Evolutionary conservation across 2,113 vertebrate species (phyloP), one percentile per base, ranked within the genome.

Genomic region (Hippocampus abdominalis): DNA sequence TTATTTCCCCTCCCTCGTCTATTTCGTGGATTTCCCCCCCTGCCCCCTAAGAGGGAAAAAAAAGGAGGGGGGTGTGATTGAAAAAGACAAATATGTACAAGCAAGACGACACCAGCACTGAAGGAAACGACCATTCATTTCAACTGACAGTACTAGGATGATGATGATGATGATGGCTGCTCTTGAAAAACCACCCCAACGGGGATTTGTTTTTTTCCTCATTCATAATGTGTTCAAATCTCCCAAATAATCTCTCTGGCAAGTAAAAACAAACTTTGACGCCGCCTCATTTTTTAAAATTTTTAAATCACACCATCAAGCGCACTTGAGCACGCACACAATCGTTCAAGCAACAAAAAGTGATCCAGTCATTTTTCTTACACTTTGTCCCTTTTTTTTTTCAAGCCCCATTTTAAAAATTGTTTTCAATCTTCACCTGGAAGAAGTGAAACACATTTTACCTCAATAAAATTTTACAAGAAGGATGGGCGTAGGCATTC

Each of bases 11-110:
- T 91, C 79, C 81, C 81, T 88, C 87, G 74, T 84, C 78, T 87
- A 81, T 82, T 86, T 83, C 67, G 63, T 84, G 82, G 90, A 32
- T 29, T 18, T n/a, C n/a, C 57, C 27, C 57, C 88, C 92, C 81
- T 86, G 87, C 87, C 92, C 91, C 91, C 92, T 82, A 79, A 80
- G 76, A 81, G 75, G 88, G n/a, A n/a, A 80, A 64, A 40, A 25
- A 36, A 9, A 91, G 88, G 93, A 93, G 56, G 27, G 27, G 57
- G 25, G 57, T 18, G 56, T 18, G 57, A 93, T 90, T 89, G 91
- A 92, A 94, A 91, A 91, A 94, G 89, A 95, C 93, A 92, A 40
- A 67, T 95, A 94, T 95, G 94, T 95, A 96, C 94, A 96, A 94
- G 92, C 92, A 94, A 93, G 92, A 95, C 94, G 92, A 93, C 93